Base-by-base conservation (phyloP, 2,113 vertebrate species). In the Lathamus discolor region DNA sequence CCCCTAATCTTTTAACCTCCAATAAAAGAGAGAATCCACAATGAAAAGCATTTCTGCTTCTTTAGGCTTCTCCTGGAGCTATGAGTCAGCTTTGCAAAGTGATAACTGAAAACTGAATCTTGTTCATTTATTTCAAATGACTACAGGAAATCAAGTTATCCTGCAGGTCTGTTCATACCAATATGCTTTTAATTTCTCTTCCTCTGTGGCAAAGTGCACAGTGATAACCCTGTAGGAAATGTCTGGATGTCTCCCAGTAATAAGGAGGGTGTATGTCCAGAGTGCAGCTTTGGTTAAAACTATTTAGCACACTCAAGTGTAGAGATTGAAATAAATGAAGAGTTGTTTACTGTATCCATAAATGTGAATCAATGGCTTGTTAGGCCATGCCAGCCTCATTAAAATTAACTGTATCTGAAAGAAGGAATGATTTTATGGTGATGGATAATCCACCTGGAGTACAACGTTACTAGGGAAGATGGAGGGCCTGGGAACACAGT, bases 321-420 rank as follows among this genome's bases (percentile, higher is more conserved):
- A 54, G 75, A 81, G 83, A 35, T 4, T 90, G 92, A 77, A 88
- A 64, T 85, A 83, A 93, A 96, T 90, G 63, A 83, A 29, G 82
- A 51, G 85, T 68, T 97, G 95, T 96, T 97, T 96, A 93, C 79
- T 77, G 67, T 89, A 93, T 80, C 82, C 7, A 2, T 92, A 93
- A 94, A 86, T 78, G 72, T 80, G 92, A 93, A 92, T 95, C 94
- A 94, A 83, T 93, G 78, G 64, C 92, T 95, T 94, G 79, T 97
- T 94, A 96, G 92, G 91, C 82, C 67, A 41, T 74, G 89, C 93
- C 90, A 95, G 68, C 82, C 75, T 95, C 87, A 83, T 84, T 95
- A 93, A 90, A 91, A 94, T 93, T 90, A 97, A 95, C 92, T 77
- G n/a, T 35, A 91, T 75, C 78, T 94, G 90, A 86, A 90, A 70